Conservation (phyloP, 1,140 invertebrate genomes). For the Plodia interpunctella region DNA sequence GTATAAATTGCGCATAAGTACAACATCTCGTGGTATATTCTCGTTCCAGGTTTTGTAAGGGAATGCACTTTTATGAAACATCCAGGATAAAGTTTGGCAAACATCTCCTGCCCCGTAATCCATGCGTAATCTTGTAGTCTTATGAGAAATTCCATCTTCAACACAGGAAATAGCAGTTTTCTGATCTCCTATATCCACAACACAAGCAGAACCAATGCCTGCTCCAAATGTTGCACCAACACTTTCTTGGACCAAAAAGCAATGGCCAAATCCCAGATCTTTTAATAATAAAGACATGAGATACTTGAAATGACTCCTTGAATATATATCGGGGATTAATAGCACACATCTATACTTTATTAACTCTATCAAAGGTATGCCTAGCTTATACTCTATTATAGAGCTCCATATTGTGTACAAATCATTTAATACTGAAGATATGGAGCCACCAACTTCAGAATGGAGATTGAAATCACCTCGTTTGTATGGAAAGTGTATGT, state of each 20-base stretch:
- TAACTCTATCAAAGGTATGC: constrained; percentile 86
- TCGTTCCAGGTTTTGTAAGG: constrained; percentile 89
- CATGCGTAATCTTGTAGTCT: constrained; percentile 88
- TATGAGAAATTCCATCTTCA: constrained; percentile 96
- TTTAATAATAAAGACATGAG: constrained; percentile 88
- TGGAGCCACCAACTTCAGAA: constrained; percentile 87
- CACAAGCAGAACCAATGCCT: constrained; percentile 93
- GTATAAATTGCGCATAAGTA: constrained; percentile 90
- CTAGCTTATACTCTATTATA: constrained; percentile 85
- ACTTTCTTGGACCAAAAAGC: constrained; percentile 90
- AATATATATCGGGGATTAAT: constrained; percentile 94
- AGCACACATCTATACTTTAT: constrained; percentile 91
- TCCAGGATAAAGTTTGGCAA: constrained; percentile 90
- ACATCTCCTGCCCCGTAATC: constrained; percentile 95
- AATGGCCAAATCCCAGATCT: constrained; percentile 92
- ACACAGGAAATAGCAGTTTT: constrained; percentile 97
- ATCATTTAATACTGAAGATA: constrained; percentile 89
- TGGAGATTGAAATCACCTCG: constrained; percentile 93
- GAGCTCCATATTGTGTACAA: constrained; percentile 92
- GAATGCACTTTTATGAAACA: constrained; percentile 92
- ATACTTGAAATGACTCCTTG: constrained; percentile 91
- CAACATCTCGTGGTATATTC: constrained; percentile 82
- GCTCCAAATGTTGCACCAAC: constrained; percentile 96
- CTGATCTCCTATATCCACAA: constrained; percentile 96
- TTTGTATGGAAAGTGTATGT: constrained; percentile 93